Conservation (phyloP, 2,797 vertebrate genomes). For the Spinibarbus caldwelli region DNA sequence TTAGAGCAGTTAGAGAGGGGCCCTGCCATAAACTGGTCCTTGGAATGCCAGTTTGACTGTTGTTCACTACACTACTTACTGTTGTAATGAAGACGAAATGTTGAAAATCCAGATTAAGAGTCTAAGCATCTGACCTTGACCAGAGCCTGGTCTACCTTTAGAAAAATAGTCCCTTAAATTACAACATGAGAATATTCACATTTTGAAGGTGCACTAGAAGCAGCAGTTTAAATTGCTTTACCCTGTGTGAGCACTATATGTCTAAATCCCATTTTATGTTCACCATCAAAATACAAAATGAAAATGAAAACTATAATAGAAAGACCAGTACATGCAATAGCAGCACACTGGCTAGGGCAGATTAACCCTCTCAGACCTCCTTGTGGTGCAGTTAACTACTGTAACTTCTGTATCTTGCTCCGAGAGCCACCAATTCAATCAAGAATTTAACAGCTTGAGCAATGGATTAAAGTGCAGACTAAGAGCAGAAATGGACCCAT, state of each 20-base stretch:
- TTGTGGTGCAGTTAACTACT: not conserved
- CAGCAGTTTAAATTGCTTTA: not conserved
- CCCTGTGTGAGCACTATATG: not conserved
- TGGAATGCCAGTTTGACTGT: no score
- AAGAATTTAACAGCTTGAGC: slow-evolving; percentile 29
- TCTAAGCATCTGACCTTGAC: no score
- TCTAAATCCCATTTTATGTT: not conserved
- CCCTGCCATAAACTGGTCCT: no score
- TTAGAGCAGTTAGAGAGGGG: no score
- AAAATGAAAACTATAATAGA: not conserved
- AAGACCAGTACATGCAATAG: not conserved
- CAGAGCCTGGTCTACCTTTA: not conserved
- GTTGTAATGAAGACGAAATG: no score
- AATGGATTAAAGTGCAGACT: slow-evolving; percentile 24
- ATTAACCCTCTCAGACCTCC: slow-evolving; percentile 8
- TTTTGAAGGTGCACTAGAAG: not conserved
- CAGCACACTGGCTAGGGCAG: not conserved
- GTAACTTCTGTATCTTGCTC: not conserved
- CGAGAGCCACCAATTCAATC: slow-evolving; percentile 4
- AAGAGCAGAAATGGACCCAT: slow-evolving; percentile 1
- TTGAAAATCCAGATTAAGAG: no score
- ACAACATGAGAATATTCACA: not conserved
- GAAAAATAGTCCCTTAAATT: not conserved
- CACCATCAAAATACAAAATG: not conserved
- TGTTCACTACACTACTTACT: no score